A percentile compares a stretch with the other conserved stretches of the same genome.
Conservation (phyloP, 2,797 vertebrate genomes). For the Eremophila alpestris region DNA sequence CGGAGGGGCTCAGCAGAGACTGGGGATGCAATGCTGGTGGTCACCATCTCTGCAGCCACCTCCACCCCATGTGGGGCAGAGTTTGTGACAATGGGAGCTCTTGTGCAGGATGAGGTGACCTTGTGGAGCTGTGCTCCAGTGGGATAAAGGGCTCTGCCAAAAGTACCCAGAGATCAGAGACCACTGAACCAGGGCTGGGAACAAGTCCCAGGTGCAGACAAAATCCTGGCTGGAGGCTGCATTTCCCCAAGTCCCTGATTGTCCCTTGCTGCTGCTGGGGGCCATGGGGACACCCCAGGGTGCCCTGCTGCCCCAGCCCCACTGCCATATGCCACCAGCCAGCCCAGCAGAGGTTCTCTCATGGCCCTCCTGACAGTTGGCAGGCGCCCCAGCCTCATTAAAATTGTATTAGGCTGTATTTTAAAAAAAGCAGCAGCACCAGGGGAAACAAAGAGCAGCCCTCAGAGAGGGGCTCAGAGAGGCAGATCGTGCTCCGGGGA, state of each 20-base stretch:
- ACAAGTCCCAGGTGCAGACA: neutral
- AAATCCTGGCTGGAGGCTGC: neutral
- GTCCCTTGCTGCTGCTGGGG: neutral
- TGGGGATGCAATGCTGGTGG: neutral
- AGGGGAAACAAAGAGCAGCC: slow-evolving; percentile 20
- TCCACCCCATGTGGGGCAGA: fast-evolving
- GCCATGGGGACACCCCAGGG: neutral
- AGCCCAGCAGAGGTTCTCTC: neutral
- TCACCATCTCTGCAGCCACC: neutral
- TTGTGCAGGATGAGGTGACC: neutral
- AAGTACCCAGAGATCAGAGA: fast-evolving
- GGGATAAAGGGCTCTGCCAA: neutral
- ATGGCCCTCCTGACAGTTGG: slow-evolving; percentile 16
- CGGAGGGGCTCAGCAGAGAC: fast-evolving
- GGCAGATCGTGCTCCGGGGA: fast-evolving
- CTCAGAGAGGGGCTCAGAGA: neutral
- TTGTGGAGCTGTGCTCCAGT: fast-evolving
- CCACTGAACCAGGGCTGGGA: fast-evolving
- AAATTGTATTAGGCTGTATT: slow-evolving; percentile 45
- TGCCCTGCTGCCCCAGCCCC: neutral
- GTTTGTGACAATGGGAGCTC: neutral
- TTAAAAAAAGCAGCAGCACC: neutral
- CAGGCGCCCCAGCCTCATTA: slow-evolving; percentile 27
- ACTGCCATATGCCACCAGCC: neutral
- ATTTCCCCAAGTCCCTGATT: fast-evolving